These are phyloP conservation scores for Parasteatoda tepidariorum DNA, from an alignment of 1,140 invertebrate species.

Conservation along the genomic window DNA sequence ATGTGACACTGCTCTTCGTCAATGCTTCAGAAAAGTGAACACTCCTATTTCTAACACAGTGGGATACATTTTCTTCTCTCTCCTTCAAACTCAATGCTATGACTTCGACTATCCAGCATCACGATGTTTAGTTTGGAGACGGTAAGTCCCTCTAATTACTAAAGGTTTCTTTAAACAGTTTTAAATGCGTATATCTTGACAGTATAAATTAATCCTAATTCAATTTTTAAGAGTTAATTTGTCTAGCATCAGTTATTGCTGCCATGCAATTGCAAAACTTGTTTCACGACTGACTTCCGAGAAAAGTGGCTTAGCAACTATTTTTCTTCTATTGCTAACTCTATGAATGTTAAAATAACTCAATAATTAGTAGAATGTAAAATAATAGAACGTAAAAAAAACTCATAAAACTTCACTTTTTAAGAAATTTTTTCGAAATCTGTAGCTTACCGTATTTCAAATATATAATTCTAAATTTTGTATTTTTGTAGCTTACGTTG, in stretches of 20 bases:
- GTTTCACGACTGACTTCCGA: neutral
- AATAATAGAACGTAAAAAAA: too few species aligned
- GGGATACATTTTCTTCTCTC: slow-evolving; percentile 74
- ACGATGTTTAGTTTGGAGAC: slow-evolving; percentile 30
- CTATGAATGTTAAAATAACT: too few species aligned
- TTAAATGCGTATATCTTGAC: neutral
- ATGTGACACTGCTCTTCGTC: slow-evolving; percentile 78
- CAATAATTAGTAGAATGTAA: too few species aligned
- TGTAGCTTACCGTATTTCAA: too few species aligned
- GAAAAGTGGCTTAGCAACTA: neutral
- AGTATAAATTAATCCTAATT: neutral
- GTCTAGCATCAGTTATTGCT: neutral
- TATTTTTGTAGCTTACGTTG: too few species aligned
- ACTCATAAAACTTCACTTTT: too few species aligned
- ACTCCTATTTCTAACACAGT: slow-evolving; percentile 72
- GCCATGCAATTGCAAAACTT: neutral
- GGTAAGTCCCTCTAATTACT: neutral
- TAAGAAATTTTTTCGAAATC: too few species aligned
- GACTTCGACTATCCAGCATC: slow-evolving; percentile 63
- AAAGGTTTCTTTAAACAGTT: too few species aligned
- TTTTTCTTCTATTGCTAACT: too few species aligned
- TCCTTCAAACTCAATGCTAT: slow-evolving; percentile 77
- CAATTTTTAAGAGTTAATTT: neutral
- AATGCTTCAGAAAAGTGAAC: slow-evolving; percentile 74
- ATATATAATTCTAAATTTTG: too few species aligned